Evolutionary conservation across 2,888 invertebrate species (phyloP).

Genomic region (Chrysomela aeneicollis): DNA sequence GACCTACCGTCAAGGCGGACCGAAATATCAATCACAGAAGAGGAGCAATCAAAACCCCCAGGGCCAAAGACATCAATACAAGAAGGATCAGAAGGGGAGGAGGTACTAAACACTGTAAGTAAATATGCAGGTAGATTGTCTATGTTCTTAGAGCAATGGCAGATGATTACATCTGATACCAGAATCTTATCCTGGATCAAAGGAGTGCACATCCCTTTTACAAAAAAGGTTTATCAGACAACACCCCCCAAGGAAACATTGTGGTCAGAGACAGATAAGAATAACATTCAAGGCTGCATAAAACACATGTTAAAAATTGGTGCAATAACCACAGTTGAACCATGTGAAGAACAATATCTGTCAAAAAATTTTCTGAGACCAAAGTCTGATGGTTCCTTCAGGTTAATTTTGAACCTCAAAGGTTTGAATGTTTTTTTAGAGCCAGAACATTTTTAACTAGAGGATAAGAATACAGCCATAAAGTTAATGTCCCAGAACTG

Average conservation of each 20-base stretch:
- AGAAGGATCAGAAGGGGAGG: slow-evolving; percentile 8
- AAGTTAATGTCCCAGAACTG: no score
- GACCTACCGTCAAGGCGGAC: slow-evolving; percentile 16
- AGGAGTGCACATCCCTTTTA: no score
- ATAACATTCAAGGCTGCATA: not conserved
- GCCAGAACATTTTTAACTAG: no score
- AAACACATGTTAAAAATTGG: slow-evolving; percentile 20
- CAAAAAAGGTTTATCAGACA: no score
- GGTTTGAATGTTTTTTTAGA: no score
- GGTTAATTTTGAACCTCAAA: slow-evolving; percentile 20
- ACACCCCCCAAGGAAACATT: no score
- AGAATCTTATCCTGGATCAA: no score
- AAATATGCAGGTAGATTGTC: not conserved
- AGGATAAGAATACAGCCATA: no score
- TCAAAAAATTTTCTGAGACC: slow-evolving; percentile 29
- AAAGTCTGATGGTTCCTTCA: no score
- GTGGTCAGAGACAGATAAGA: no score
- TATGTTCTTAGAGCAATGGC: not conserved
- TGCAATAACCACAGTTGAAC: slow-evolving; percentile 16
- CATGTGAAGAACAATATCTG: slow-evolving; percentile 29
- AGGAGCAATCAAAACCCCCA: slow-evolving; percentile 12
- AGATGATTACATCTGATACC: not conserved
- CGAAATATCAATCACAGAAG: slow-evolving; percentile 18
- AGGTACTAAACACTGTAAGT: not conserved
- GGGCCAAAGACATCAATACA: slow-evolving; percentile 5